Evolutionary conservation across 1,140 invertebrate genomes (phyloP), one percentile per base, ranked within the genome.

Genomic region (Drosophila nasuta): DNA sequence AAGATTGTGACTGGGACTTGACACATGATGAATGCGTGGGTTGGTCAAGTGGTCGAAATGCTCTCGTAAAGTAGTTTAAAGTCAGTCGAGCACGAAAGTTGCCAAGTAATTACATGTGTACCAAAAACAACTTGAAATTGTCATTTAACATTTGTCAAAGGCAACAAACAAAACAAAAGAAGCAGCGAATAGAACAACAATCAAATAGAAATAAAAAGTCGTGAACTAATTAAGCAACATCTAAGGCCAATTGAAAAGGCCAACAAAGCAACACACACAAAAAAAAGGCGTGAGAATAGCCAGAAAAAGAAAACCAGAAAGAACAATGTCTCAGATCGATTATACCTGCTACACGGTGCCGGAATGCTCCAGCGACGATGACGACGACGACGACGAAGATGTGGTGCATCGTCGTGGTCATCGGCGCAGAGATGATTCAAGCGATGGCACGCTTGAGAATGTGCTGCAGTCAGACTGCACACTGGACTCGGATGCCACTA

Each of bases 311-410:
- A 71, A 75, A 38, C 15, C 5, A 15, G 35, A 2, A 63, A 43
- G 35, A 57, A 35, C 63, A 41, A 92, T 92, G 91, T 82, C 91
- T 7, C 81, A 91, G 71, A 78, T 91, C 35, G 89, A 92, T 69
- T 90, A 86, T 52, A 89, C 86, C 54, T 92, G 91, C 35, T 92
- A 92, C n/a, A 92, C 91, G 13, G 82, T 92, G 68, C 91, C 86
- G 8, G 91, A 92, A 74, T 82, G 77, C 38, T 79, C 91, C 30
- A 77, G 70, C 46, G 82, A 90, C n/a, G 72, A 75, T 5, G 73
- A 77, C 7, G 20, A 25, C 20, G 20, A 20, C 20, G 20, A 20
- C 0, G 20, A 25, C 20, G 20, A n/a, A n/a, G n/a, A 20, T 4
- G 20, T 13, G 13, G 13, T 13, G 13, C 13, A 20, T 60, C 52